Percentiles rank a stretch among this genome's conserved stretches.
phyloP scores from a whole-genome alignment of 2,888 invertebrate genomes.

The Apantesis nais region DNA sequence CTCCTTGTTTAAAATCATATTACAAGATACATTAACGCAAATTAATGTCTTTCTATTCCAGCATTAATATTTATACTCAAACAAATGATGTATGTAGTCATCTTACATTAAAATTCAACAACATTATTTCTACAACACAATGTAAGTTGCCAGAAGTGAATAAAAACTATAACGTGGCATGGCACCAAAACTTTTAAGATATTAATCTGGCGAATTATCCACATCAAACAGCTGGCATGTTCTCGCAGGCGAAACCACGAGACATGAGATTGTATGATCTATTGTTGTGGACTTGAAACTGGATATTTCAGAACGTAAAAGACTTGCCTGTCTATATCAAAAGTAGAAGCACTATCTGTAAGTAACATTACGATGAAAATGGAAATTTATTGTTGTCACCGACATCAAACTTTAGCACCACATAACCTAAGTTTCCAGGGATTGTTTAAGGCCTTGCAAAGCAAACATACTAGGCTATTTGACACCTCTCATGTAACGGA shows the following conservation, averaged over 20 bases:
- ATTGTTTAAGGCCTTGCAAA: slow-evolving; percentile 17
- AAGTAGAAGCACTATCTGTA: background rate
- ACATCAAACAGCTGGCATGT: slow-evolving; percentile 42
- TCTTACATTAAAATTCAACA: background rate
- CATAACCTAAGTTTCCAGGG: slow-evolving; percentile 10
- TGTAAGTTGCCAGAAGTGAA: slow-evolving; percentile 3
- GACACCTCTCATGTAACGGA: slow-evolving; percentile 40
- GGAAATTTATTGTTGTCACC: background rate
- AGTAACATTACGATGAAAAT: background rate
- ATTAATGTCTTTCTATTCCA: background rate
- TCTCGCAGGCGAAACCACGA: slow-evolving; percentile 19
- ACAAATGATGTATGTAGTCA: background rate
- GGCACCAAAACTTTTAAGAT: slow-evolving; percentile 15
- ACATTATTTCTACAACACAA: slow-evolving; percentile 5
- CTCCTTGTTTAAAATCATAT: background rate
- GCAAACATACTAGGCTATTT: slow-evolving; percentile 28
- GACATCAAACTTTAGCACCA: slow-evolving; percentile 10
- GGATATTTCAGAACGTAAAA: background rate
- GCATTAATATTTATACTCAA: background rate
- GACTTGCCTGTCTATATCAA: background rate
- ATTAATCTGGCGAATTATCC: slow-evolving; percentile 17
- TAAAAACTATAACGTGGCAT: slow-evolving; percentile 9
- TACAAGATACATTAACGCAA: background rate
- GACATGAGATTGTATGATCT: slow-evolving; percentile 21
- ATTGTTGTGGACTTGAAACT: slow-evolving; percentile 21